Evolutionary conservation across 2,113 vertebrate genomes (phyloP), one percentile per base, ranked within the genome.

Genomic region (Hippoglossus stenolepis): DNA sequence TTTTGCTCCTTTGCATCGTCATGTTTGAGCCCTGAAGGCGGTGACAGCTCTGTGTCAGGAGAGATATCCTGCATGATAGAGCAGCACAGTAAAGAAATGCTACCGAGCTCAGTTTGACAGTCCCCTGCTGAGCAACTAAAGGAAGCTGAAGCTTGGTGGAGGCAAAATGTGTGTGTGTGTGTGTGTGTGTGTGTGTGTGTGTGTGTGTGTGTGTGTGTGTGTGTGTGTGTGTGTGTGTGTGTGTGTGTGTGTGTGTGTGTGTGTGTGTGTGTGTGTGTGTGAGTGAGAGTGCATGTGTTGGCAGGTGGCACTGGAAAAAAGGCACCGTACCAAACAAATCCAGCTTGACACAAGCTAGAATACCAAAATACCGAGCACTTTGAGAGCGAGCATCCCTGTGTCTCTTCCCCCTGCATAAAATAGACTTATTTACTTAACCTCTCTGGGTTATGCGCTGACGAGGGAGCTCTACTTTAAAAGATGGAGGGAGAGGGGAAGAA

Each of bases 401-500:
- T 71, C 40, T 38, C 70, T 73, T 75, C 17, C 12, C 82, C 77
- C 60, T 65, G 80, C 85, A 91, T 84, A 85, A 92, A 80, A 87
- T 73, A 76, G 86, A 87, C 65, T 40, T 84, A 83, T 93, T 93
- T 90, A 71, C 80, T 88, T 87, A 85, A 83, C 87, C 90, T 91
- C 88, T 49, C 61, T 57, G 83, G 83, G 82, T 83, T 84, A 49
- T 31, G 6, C 58, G 5, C 83, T 76, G 87, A 89, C 88, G 84
- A 80, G 78, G 78, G 61, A 84, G 87, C 70, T 70, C 76, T 51
- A 89, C 87, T 88, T 73, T 17, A 51, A 82, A 73, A 77, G 79
- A 62, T 47, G 23, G 26, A 61, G 77, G 73, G 13, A 18, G 20
- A 23, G 13, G 54, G 45, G 18, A 38, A 18, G 71, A 45, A 78